These are phyloP conservation scores for Geopemphigus sp. DNA, from an alignment of 1,140 invertebrate species.

Conservation along the genomic window DNA sequence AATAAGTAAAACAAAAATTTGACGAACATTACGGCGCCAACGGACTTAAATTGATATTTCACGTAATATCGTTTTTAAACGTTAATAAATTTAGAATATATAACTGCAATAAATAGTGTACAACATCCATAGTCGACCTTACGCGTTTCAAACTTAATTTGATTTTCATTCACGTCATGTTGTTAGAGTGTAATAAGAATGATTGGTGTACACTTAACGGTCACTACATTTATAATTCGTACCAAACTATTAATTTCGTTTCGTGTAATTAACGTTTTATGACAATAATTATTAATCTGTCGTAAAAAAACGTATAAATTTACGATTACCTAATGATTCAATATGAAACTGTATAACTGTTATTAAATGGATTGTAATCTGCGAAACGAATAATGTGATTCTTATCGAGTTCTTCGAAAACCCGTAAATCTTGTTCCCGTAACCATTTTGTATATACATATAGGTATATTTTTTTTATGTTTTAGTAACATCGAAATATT, in stretches of 20 bases:
- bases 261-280: background rate
- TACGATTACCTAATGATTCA: background rate
- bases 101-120: too few relatives aligned
- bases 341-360: background rate
- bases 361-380: too few relatives aligned
- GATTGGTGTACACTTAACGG: background rate
- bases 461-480: too few relatives aligned
- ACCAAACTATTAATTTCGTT: too few relatives aligned
- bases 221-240: too few relatives aligned
- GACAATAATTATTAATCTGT: background rate
- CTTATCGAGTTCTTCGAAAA: too few relatives aligned
- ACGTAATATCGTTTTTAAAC: background rate
- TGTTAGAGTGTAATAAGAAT: background rate
- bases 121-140: background rate
- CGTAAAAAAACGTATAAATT: background rate
- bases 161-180: slow-evolving; percentile 6
- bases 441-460: too few relatives aligned
- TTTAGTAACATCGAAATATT: too few relatives aligned
- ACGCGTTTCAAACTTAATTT: background rate
- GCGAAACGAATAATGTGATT: too few relatives aligned
- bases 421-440: too few relatives aligned
- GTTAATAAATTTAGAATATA: too few relatives aligned
- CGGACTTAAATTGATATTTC: background rate
- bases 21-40: background rate
- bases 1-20: too few relatives aligned